phyloP scores from a whole-genome alignment of 2,797 vertebrate genomes.

The Zalophus californianus region DNA sequence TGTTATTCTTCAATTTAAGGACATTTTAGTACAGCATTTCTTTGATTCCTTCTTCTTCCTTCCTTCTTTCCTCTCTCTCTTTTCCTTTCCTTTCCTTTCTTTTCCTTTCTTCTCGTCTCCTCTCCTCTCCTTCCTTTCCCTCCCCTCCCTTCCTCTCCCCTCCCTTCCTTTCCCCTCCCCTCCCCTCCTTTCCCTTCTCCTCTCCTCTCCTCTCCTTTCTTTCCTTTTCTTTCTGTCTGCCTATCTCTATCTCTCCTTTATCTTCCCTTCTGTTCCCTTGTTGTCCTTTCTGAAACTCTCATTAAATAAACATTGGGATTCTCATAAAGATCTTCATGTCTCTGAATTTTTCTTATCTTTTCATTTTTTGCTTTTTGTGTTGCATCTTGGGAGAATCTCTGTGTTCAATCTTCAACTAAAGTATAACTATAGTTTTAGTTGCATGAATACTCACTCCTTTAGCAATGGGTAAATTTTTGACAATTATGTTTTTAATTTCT shows the following conservation, averaged over 20 bases:
- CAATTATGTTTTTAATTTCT: slow-evolving; percentile 55
- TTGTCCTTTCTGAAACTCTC: slow-evolving; percentile 6
- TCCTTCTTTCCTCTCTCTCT: background rate
- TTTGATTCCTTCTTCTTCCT: background rate
- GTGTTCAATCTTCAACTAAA: background rate
- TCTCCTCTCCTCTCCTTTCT: background rate
- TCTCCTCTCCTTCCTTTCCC: background rate
- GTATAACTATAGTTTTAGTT: slow-evolving; percentile 48
- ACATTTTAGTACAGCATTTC: slow-evolving; percentile 18
- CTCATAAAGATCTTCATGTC: background rate
- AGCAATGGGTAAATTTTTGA: background rate
- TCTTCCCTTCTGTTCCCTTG: background rate
- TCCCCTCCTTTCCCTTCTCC: no score
- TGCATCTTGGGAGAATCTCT: slow-evolving; percentile 35
- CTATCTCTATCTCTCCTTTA: background rate
- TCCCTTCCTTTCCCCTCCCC: background rate
- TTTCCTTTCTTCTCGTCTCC: no score
- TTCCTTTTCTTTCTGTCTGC: background rate
- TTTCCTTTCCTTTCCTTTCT: background rate
- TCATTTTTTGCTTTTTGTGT: background rate
- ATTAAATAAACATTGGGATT: slow-evolving; percentile 33
- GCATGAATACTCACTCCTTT: background rate
- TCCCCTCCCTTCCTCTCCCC: background rate
- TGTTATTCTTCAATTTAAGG: slow-evolving; percentile 29
- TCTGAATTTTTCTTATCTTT: slow-evolving; percentile 5